phyloP scores from a whole-genome alignment of 53 echinoderm and acorn worm species.

The Echinometra lucunter region DNA sequence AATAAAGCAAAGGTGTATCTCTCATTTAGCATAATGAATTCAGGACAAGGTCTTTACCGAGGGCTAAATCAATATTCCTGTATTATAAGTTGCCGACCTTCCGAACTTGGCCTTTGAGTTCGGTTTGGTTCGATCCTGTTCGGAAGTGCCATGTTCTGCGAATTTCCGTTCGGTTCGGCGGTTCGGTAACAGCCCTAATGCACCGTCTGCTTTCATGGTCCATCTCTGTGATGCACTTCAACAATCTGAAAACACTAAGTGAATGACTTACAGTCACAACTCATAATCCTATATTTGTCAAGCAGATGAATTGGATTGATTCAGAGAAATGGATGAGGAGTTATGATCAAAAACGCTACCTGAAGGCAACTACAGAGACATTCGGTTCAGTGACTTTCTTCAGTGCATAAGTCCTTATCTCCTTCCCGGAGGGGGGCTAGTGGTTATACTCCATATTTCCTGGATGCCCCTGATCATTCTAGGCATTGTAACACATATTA shows the following conservation, averaged over 20 bases:
- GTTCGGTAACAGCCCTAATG: too few relatives aligned
- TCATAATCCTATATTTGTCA: not conserved
- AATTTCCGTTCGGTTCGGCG: too few relatives aligned
- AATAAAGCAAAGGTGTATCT: too few relatives aligned
- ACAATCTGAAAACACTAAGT: not conserved
- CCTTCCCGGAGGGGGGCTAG: not conserved
- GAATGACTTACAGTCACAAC: not conserved
- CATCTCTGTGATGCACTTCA: not conserved
- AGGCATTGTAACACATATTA: not conserved
- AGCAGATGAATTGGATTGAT: not conserved
- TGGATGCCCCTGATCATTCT: not conserved
- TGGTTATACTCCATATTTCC: conserved; percentile 9
- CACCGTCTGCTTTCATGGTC: not conserved
- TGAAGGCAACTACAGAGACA: not conserved
- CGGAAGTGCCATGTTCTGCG: too few relatives aligned
- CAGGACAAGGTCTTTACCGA: too few relatives aligned
- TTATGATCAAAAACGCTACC: not conserved
- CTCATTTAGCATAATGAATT: too few relatives aligned
- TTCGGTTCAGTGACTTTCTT: not conserved
- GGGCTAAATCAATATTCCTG: too few relatives aligned
- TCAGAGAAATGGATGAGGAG: not conserved
- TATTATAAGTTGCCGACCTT: too few relatives aligned
- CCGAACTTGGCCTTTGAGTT: too few relatives aligned
- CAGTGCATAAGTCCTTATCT: not conserved
- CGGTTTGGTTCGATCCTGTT: too few relatives aligned